These are phyloP conservation scores for Lasioglossum figueresi DNA, from an alignment of 2,888 invertebrate genomes.

Conservation along the genomic window DNA sequence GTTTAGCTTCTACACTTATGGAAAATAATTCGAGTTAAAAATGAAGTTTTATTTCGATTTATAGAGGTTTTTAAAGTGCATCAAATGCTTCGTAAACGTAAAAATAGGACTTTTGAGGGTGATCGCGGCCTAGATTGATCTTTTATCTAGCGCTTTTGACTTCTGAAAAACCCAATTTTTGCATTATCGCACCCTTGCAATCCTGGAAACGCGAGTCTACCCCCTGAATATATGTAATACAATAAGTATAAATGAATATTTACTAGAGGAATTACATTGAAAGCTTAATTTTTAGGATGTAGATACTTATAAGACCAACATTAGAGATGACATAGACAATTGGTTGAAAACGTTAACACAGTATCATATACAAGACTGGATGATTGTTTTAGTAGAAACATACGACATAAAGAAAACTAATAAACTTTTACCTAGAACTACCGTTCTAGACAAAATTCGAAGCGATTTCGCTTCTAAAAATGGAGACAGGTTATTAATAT, in stretches of 20 bases:
- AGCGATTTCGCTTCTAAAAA: conserved; percentile 97
- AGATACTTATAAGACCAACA: conserved; percentile 93
- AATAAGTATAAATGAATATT: background rate
- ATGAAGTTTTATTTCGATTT: no score
- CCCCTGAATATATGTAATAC: background rate
- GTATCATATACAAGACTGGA: conserved; percentile 94
- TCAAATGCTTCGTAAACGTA: no score
- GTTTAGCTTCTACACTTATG: no score
- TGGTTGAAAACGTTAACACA: conserved; percentile 93
- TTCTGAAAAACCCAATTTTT: no score
- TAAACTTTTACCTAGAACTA: conserved; percentile 95
- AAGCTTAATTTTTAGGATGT: conserved; percentile 89
- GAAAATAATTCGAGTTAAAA: no score
- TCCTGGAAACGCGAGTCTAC: no score
- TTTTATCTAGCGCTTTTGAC: no score
- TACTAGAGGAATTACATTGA: background rate
- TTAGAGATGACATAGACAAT: conserved; percentile 94
- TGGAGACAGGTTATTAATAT: conserved; percentile 86
- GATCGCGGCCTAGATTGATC: no score
- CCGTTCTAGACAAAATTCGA: conserved; percentile 97
- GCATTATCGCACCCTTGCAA: no score
- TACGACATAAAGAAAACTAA: conserved; percentile 96
- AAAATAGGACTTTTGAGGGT: no score
- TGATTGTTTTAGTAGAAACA: conserved; percentile 96
- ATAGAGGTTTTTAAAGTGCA: no score